phyloP scores from a whole-genome alignment of 2,113 vertebrate genomes.

The Chloropsis cyanopogon region DNA sequence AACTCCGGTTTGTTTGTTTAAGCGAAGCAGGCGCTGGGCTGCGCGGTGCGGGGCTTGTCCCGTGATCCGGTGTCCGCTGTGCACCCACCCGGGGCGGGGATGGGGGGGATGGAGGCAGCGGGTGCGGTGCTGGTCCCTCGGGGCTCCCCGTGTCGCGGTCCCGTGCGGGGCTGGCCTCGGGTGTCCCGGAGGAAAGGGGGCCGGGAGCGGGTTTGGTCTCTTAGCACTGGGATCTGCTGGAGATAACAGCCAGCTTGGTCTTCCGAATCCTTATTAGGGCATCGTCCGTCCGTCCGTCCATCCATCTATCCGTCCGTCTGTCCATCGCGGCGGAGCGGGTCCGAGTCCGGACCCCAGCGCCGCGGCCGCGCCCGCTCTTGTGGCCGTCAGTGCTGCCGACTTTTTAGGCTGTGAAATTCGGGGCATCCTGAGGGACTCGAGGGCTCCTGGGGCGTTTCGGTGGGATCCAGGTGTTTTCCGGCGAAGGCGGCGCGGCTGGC shows the following conservation, averaged over 20 bases:
- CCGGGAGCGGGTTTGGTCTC: background rate
- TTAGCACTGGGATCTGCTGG: background rate
- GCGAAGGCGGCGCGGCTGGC: background rate
- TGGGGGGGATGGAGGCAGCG: background rate
- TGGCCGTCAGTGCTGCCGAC: background rate
- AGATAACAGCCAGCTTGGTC: background rate
- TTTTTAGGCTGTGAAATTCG: background rate
- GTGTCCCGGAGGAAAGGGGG: background rate
- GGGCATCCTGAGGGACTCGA: rapidly evolving
- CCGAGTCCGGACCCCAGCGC: background rate
- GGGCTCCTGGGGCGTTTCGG: background rate
- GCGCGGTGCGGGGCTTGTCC: background rate
- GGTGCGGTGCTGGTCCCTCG: background rate
- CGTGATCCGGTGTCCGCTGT: rapidly evolving
- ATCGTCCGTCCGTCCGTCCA: background rate
- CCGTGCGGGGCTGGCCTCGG: background rate
- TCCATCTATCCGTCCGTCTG: background rate
- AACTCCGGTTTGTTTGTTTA: too few relatives aligned
- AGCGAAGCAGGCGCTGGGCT: background rate
- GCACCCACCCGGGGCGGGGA: background rate
- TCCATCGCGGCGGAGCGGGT: background rate
- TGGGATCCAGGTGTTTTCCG: background rate
- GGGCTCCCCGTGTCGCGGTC: rapidly evolving
- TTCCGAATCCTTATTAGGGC: background rate
- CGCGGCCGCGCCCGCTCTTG: background rate